Evolutionary conservation across 2,113 vertebrate genomes (phyloP).

Genomic region (Oreotrochilus melanogaster): DNA sequence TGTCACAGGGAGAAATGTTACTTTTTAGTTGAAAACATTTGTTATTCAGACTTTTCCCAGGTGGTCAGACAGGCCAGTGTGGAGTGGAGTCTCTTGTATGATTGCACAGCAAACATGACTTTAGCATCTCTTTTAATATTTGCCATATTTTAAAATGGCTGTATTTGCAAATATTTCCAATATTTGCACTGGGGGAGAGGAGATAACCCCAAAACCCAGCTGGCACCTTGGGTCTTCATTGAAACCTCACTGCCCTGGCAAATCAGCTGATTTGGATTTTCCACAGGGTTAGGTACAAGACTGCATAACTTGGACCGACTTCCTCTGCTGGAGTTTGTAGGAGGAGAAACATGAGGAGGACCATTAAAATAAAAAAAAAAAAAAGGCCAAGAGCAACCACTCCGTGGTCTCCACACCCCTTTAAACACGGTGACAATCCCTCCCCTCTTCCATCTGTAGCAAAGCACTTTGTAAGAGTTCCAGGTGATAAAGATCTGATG

Average conservation of each 20-base stretch:
- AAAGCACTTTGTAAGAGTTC: neutral
- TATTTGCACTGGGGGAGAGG: neutral
- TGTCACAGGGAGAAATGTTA: neutral
- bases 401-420: neutral
- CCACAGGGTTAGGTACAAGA: neutral
- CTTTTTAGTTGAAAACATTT: neutral
- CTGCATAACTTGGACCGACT: neutral
- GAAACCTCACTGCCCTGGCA: neutral
- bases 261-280: neutral
- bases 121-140: neutral
- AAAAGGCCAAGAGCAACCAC: neutral
- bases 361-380: neutral
- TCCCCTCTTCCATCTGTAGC: neutral
- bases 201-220: neutral
- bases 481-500: neutral
- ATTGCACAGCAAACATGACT: neutral
- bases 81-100: neutral
- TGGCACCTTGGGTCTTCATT: neutral
- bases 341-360: neutral
- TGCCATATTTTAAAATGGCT: neutral
- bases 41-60: neutral
- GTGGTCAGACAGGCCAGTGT: neutral
- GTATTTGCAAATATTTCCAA: too few species aligned
- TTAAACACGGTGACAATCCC: neutral
- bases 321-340: neutral